Evolutionary conservation across 2,888 invertebrate genomes (phyloP).

Genomic region (Lysandra bellargus): DNA sequence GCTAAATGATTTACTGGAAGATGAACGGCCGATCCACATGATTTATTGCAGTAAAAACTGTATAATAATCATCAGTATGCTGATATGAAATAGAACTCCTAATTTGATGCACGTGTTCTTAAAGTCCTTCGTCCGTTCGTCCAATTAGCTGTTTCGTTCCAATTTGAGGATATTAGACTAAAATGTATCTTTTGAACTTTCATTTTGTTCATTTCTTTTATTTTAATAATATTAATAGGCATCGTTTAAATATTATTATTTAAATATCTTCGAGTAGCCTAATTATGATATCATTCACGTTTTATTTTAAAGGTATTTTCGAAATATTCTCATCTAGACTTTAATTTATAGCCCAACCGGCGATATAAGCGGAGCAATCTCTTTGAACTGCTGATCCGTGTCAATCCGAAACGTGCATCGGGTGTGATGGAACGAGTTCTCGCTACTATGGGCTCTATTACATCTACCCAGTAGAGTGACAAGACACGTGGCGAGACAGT

Average conservation of each 20-base stretch:
- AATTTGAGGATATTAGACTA: background rate
- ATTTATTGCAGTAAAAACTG: conserved; percentile 13
- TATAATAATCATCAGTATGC: background rate
- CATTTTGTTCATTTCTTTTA: too few species aligned
- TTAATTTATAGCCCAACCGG: background rate
- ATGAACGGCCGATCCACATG: conserved; percentile 3
- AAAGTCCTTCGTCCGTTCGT: too few species aligned
- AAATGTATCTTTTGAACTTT: too few species aligned
- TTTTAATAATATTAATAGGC: too few species aligned
- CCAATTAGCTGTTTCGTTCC: too few species aligned
- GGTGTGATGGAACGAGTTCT: background rate
- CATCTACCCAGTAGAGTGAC: too few species aligned
- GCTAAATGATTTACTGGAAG: conserved; percentile 13
- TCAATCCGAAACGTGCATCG: conserved; percentile 22
- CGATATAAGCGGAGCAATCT: conserved; percentile 16
- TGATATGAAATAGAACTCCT: background rate
- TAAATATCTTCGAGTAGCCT: background rate
- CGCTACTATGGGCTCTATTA: background rate
- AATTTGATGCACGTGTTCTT: background rate
- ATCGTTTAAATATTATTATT: too few species aligned
- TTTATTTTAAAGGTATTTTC: background rate
- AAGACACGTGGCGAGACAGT: too few species aligned
- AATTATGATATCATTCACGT: background rate
- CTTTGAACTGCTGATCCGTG: conserved; percentile 24
- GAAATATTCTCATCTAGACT: background rate